Evolutionary conservation across 1,140 invertebrate species (phyloP), one percentile per base, ranked within the genome.

Genomic region (Calliphora vicina): DNA sequence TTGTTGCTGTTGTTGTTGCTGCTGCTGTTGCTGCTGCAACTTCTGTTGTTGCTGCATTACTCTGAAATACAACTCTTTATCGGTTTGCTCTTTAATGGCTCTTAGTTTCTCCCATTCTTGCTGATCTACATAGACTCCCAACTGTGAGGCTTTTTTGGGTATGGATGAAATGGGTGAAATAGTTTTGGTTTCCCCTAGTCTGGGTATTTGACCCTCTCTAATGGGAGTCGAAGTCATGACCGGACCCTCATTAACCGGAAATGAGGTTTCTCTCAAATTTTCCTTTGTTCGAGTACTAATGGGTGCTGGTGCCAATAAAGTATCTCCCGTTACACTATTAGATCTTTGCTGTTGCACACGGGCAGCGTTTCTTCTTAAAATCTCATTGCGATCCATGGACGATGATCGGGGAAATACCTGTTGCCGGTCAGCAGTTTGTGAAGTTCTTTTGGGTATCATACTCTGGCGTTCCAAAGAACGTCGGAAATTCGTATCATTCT

Each of bases 1-100:
- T 42, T 74, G 72, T 73, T 29, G 72, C 26, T 74, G 27, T 25
- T 71, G 43, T 20, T 80, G 73, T 23, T 42, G 76, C 25, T 74
- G 76, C 2, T 80, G 80, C 50, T 84, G 83, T 10, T 82, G 82
- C 20, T 84, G 83, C 6, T 83, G 80, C 1, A 84, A 80, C 27
- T 84, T 83, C 13, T 88, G 85, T 72, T 88, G 85, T 57, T 88
- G 88, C 26, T 88, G 87, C 2, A 87, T 74, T 13, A 90, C 85
- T 81, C 86, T 87, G 80, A 86, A 73, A 57, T 89, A 90, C 6
- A 90, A 83, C 80, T 90, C 86, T 2, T 86, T 82, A 81, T 90
- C 89, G 8, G 87, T 88, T 27, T 87, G 85, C 67, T 90, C 89
- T 50, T 89, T 89, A 20, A 90, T 88, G 29, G 88, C 86, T 8